A percentile compares a stretch with the other conserved stretches of the same genome.
phyloP scores from a whole-genome alignment of 2,888 invertebrate species.

The Phymatocera aterrima region DNA sequence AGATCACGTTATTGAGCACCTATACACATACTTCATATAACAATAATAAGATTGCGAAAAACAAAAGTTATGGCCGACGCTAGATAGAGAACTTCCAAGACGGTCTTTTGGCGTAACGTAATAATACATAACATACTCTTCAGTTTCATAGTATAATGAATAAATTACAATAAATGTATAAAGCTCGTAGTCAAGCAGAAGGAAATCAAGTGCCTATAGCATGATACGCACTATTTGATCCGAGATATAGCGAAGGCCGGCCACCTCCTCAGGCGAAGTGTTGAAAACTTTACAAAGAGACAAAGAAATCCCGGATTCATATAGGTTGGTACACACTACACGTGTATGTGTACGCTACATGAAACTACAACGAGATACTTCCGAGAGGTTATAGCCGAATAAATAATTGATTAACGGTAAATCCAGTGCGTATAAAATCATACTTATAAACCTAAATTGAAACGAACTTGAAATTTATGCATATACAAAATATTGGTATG shows the following conservation, averaged over 20 bases:
- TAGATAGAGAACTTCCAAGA: too few species aligned
- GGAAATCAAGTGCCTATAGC: conserved; percentile 3
- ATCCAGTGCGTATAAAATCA: not conserved
- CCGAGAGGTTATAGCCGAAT: not conserved
- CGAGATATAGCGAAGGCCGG: conserved; percentile 29
- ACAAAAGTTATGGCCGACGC: too few species aligned
- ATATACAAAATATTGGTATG: too few species aligned
- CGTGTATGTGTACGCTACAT: not conserved
- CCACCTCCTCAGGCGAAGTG: conserved; percentile 13
- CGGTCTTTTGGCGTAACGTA: too few species aligned
- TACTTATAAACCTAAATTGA: not conserved
- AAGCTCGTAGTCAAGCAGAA: not conserved
- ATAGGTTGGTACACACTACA: too few species aligned
- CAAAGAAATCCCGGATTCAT: not conserved
- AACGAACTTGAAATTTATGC: too few species aligned
- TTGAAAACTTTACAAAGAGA: not conserved
- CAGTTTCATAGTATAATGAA: too few species aligned
- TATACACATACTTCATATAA: too few species aligned
- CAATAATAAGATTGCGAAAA: too few species aligned
- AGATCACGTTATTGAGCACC: too few species aligned
- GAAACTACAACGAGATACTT: not conserved
- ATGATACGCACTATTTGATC: not conserved
- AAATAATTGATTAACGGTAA: not conserved
- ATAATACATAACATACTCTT: too few species aligned
- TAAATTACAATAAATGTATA: conserved; percentile 15